A percentile compares a stretch with the other conserved stretches of the same genome.
Evolutionary conservation across 2,888 invertebrate genomes (phyloP).

Genomic region (Cataglyphis rosenhaueri): DNA sequence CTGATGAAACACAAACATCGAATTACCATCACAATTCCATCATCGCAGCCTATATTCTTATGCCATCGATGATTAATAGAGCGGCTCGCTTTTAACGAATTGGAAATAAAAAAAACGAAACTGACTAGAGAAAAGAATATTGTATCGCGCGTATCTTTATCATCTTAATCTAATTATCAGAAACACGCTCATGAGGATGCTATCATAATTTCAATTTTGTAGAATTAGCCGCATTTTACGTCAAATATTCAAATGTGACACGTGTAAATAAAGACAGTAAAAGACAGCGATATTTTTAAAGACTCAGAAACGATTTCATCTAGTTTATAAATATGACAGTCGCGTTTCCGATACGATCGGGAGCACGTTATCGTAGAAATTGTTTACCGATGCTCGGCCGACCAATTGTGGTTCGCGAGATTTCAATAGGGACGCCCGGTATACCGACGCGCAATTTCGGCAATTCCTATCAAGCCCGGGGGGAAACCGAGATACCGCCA

Average conservation of each 20-base stretch:
- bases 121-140: not conserved
- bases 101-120: not conserved
- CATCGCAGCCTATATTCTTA: slow-evolving; percentile 4
- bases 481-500: slow-evolving; percentile 32
- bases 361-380: slow-evolving; percentile 36
- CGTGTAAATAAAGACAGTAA: not conserved
- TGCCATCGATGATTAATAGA: not conserved
- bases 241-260: not conserved
- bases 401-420: slow-evolving; percentile 70
- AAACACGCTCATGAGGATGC: not conserved
- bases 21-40: slow-evolving; percentile 38
- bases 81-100: not conserved
- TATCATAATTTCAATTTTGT: not conserved
- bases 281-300: not conserved
- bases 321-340: slow-evolving; percentile 3
- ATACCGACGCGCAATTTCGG: slow-evolving; percentile 63
- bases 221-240: not conserved
- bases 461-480: slow-evolving; percentile 62
- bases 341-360: not conserved
- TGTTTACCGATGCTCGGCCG: slow-evolving; percentile 64
- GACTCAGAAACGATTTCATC: not conserved
- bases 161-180: not conserved
- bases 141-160: not conserved
- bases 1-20: slow-evolving; percentile 44
- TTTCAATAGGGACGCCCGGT: slow-evolving; percentile 68